Evolutionary conservation across 1,140 invertebrate species (phyloP).

Genomic region (Drosophila nikananu): DNA sequence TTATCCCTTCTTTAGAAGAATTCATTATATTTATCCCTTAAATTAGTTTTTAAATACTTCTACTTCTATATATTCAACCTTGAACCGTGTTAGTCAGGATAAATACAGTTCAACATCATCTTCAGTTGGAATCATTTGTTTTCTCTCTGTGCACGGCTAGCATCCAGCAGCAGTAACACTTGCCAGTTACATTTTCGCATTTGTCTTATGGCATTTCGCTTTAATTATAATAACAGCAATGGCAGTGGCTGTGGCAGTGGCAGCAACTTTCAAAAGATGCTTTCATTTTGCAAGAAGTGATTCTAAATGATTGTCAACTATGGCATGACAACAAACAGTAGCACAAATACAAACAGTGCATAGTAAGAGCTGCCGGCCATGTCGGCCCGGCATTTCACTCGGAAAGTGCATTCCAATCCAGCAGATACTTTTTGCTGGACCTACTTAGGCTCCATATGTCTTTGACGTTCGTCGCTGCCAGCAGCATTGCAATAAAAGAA

Average conservation of each 20-base stretch:
- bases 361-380: conserved; percentile 55
- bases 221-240: conserved; percentile 79
- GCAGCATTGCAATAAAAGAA: conserved; percentile 59
- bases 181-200: conserved; percentile 80
- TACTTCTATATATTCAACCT: background rate
- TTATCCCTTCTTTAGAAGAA: background rate
- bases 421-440: conserved; percentile 80
- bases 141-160: background rate
- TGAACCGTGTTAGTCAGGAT: background rate
- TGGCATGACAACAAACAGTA: conserved; percentile 73
- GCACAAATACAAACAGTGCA: conserved; percentile 22
- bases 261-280: conserved; percentile 82
- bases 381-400: conserved; percentile 81
- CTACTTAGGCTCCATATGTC: conserved; percentile 77
- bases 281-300: conserved; percentile 83
- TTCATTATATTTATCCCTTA: background rate
- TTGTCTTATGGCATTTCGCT: conserved; percentile 82
- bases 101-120: background rate
- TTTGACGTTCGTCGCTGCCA: conserved; percentile 66
- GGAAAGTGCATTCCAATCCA: conserved; percentile 81
- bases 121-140: background rate
- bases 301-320: conserved; percentile 84
- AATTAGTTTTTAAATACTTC: background rate
- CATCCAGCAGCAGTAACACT: conserved; percentile 49
- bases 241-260: conserved; percentile 15